Base-by-base conservation (phyloP, 2,797 vertebrate genomes). In the Clarias fuscus region DNA sequence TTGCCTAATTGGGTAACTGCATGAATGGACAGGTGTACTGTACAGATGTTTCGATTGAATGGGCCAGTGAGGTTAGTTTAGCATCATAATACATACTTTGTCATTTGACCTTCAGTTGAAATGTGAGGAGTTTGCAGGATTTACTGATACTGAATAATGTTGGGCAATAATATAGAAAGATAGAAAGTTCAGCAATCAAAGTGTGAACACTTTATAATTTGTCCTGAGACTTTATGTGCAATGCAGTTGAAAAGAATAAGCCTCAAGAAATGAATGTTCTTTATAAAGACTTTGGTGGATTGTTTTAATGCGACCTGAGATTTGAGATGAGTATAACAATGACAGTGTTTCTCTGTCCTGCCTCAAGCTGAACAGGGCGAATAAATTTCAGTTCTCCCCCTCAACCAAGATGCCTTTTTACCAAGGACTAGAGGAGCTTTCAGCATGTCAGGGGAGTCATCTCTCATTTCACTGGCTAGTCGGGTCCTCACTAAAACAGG, bases 391-490 rank as follows among this genome's bases (percentile, higher is more conserved):
- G 37, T 71, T 86, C 48, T 70, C 56, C 20, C n/a, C 76, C 72
- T 77, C 79, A 79, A 72, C 53, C 65, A 83, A 30, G 71, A 8
- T 88, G 76, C 79, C 72, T 87, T 86, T 89, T 75, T 84, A 64
- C 80, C 81, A 80, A 75, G 56, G 83, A 53, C 76, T 82, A 67
- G 43, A 77, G 85, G 82, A 88, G 87, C 78, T 70, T 76, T 91
- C 64, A 84, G 67, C 64, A 67, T 83, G 65, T 82, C 88, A 84
- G 43, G 79, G 84, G 75, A 70, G 80, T 62, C 65, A n/a, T 77
- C 83, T 75, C 78, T 88, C 86, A 88, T 88, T 84, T 79, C 43
- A 37, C 73, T 77, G 24, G 77, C 87, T 82, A 86, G 40, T 33
- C 37, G 27, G 61, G 72, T 76, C 84, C 72, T 82, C 43, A 65